These are phyloP conservation scores for Dryas iulia DNA, from an alignment of 1,140 invertebrate genomes.

Conservation along the genomic window DNA sequence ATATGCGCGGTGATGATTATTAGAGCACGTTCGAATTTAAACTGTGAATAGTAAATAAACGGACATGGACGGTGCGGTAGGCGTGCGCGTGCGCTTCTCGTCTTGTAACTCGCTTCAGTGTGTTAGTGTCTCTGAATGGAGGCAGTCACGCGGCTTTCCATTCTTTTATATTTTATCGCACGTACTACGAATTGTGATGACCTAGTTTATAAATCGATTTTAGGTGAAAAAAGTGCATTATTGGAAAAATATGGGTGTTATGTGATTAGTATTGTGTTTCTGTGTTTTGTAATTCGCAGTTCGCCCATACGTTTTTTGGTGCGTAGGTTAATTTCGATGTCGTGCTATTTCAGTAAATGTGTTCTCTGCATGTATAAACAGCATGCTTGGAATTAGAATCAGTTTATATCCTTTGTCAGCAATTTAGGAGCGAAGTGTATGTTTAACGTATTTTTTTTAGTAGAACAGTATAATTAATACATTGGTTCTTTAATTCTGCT, in stretches of 20 bases:
- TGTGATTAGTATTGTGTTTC: conserved; percentile 12
- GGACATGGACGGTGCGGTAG: conserved; percentile 49
- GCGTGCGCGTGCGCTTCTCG: conserved; percentile 55
- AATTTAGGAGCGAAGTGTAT: not conserved
- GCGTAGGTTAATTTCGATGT: conserved; percentile 66
- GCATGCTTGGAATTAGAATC: conserved; percentile 28
- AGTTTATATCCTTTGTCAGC: conserved; percentile 25
- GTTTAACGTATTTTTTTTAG: not conserved
- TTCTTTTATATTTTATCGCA: conserved; percentile 29
- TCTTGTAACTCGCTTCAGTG: conserved; percentile 50
- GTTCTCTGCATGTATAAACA: conserved; percentile 60
- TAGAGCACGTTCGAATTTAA: conserved; percentile 67
- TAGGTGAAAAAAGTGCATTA: conserved; percentile 24
- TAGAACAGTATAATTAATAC: not conserved
- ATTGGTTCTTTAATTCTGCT: not conserved
- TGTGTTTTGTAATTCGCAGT: conserved; percentile 32
- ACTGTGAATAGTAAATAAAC: conserved; percentile 76
- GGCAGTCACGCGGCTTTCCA: conserved; percentile 52
- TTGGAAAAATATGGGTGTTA: conserved; percentile 21
- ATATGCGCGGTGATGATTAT: conserved; percentile 63
- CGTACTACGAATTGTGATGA: conserved; percentile 24
- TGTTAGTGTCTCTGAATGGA: conserved; percentile 60
- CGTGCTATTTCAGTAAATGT: conserved; percentile 64
- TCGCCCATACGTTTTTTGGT: conserved; percentile 42
- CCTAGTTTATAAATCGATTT: conserved; percentile 32